Base-by-base conservation (phyloP, 1,140 invertebrate species). In the Planococcus citri region DNA sequence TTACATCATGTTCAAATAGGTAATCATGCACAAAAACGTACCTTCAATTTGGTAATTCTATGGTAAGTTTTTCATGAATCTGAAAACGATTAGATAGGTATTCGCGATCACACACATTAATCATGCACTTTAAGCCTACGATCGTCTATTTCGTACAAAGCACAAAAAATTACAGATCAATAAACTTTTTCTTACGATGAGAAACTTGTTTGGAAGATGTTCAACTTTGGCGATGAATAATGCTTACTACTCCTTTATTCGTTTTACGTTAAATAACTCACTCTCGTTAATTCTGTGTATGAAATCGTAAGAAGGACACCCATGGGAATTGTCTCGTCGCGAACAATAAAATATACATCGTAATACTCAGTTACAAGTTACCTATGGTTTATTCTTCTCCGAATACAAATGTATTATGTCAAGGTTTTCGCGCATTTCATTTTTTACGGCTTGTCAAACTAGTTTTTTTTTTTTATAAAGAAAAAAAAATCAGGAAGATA, bases 301-400 rank as follows among this genome's bases (percentile, higher is more conserved):
- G 41, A 51, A 51, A 51, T 51, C 41, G 41, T 51, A 17, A 51
- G 41, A 51, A 51, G 41, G 41, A 51, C 41, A 51, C 41, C 41
- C 41, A 51, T 51, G 41, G 41, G 41, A 51, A 51, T 51, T 51
- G 41, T 51, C 41, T 51, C 41, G 41, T 51, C 41, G 41, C 6
- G 6, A 51, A 51, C 41, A 51, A 51, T 51, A 51, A 51, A 51
- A 51, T 51, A n/a, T n/a, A 51, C 41, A 51, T 51, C 41, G 41
- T 51, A 51, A 17, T 51, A 51, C 41, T 51, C 41, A 51, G 41
- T 51, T 17, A 33, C 41, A 20, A 51, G 41, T 51, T 51, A 51
- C 41, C 41, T 51, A 51, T 20, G 41, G 41, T 51, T 51, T 51
- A 51, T 51, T 51, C 41, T 51, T 20, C n/a, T 51, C 17, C n/a